These are phyloP conservation scores for Zeuzera pyrina DNA, from an alignment of 2,888 invertebrate species.

Conservation along the genomic window DNA sequence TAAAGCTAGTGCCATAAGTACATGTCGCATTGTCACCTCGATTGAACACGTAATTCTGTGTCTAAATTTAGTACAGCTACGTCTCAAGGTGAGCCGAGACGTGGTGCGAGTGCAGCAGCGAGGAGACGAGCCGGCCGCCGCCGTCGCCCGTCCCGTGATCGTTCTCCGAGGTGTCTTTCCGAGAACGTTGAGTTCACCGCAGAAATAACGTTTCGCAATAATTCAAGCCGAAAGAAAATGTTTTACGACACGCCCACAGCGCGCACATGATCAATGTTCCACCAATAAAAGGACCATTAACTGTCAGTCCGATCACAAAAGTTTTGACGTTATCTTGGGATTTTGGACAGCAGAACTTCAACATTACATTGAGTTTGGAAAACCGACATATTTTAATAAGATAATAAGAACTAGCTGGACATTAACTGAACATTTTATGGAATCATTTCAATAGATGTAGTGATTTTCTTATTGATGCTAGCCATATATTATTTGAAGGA, in stretches of 20 bases:
- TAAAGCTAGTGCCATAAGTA: slow-evolving; percentile 17
- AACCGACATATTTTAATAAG: no score
- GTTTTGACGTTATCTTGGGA: no score
- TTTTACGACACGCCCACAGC: slow-evolving; percentile 53
- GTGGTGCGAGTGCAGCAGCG: slow-evolving; percentile 9
- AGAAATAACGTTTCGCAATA: slow-evolving; percentile 34
- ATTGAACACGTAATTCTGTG: slow-evolving; percentile 24
- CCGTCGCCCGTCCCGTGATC: slow-evolving; percentile 16
- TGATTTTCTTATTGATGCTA: no score
- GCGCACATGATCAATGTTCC: slow-evolving; percentile 31
- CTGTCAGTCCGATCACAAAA: background rate
- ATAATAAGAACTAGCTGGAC: no score
- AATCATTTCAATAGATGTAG: no score
- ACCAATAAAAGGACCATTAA: slow-evolving; percentile 49
- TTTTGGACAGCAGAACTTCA: no score
- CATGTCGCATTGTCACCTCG: slow-evolving; percentile 23
- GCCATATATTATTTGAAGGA: no score
- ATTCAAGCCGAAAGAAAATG: slow-evolving; percentile 35
- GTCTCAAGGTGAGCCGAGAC: slow-evolving; percentile 33
- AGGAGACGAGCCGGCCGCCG: slow-evolving; percentile 1
- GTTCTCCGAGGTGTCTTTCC: slow-evolving; percentile 28
- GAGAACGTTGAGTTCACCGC: slow-evolving; percentile 39
- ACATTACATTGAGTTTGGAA: no score
- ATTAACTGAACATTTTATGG: no score
- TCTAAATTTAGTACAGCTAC: slow-evolving; percentile 31